Evolutionary conservation across 2,888 invertebrate species (phyloP), one percentile per base, ranked within the genome.

Genomic region (Linyphia triangularis): DNA sequence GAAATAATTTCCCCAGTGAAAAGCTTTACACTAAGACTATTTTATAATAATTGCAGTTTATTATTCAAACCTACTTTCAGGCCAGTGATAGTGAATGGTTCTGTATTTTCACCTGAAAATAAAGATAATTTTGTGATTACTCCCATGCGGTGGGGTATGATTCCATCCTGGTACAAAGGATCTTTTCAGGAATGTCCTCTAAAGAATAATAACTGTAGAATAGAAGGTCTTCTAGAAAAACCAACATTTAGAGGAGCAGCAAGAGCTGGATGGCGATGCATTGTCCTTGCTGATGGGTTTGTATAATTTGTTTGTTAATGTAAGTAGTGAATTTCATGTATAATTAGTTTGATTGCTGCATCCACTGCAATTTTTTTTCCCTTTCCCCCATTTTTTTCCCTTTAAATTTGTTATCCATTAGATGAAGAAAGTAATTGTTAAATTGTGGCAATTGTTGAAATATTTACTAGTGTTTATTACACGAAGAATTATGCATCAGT

Each of bases 141-240:
- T 7, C 96, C 96, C 0, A 97, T 97, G 96, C 94, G 96, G 94
- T 97, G 97, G 96, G 96, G 96, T 13, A 95, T 97, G 92, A 95
- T 97, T 90, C 97, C 97, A 0, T 94, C 94, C 19, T 97, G 96
- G 96, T 96, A 96, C 92, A 95, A 95, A 93, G 96, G 95, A 91
- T 90, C 91, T 63, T 90, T 92, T 7, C 92, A 92, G 75, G 91
- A 91, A 88, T 95, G 96, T 90, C 95, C 95, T 10, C 93, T 96
- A 43, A 95, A 95, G 51, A 96, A 96, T 51, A 96, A 96, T 91
- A 97, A 97, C 92, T 96, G 96, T 90, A 94, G 96, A 0, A 92
- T 96, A 61, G 97, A 97, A 92, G 94, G 94, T 77, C 93, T 97
- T 91, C 92, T 94, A 78, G 93, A 93, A n/a, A 96, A 96, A 7